Evolutionary conservation across 1,140 invertebrate species (phyloP).

Genomic region (Ridgeia piscesae): DNA sequence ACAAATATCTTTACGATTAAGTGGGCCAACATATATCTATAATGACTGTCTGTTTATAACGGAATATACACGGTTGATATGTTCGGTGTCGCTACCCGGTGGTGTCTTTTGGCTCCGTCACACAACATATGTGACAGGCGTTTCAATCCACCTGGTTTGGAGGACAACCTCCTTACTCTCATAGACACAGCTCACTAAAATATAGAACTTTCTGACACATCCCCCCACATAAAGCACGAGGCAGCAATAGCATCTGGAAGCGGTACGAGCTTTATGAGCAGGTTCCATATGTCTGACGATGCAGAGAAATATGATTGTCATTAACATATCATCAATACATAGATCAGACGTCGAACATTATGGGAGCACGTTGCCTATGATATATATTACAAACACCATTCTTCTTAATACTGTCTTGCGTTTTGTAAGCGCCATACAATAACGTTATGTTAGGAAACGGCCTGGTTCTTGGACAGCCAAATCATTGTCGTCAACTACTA

Average conservation of each 20-base stretch:
- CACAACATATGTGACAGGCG: no score
- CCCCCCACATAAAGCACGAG: neutral
- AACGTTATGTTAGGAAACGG: neutral
- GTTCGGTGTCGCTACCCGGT: no score
- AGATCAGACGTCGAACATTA: neutral
- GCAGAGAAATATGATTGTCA: neutral
- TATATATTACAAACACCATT: neutral
- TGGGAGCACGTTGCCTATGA: neutral
- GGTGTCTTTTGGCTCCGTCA: no score
- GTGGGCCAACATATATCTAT: no score
- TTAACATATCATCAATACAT: neutral
- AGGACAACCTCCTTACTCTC: no score
- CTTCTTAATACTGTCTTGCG: neutral
- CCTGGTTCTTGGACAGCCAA: neutral
- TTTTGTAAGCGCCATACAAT: neutral
- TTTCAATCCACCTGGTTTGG: no score
- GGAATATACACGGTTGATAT: no score
- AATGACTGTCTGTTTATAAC: no score
- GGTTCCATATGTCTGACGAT: neutral
- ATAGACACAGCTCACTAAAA: no score
- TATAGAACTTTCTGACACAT: no score
- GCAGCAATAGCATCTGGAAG: neutral
- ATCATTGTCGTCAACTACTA: neutral
- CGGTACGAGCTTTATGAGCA: neutral
- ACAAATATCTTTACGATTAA: no score